Evolutionary conservation across 1,140 invertebrate genomes (phyloP).

Genomic region (Drosophila lacertosa): DNA sequence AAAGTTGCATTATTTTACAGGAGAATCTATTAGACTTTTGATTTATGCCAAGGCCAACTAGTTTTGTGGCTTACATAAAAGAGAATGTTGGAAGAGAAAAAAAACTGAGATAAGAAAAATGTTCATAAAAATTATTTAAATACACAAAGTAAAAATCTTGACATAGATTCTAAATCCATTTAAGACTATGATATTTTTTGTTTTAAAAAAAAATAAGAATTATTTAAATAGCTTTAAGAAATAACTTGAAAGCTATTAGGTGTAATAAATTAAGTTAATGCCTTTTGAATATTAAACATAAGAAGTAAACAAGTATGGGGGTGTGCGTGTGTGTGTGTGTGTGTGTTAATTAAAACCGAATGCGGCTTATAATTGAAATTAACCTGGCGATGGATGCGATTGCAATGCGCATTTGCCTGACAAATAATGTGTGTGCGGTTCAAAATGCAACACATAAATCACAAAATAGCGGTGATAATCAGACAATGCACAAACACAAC

Average conservation of each 20-base stretch:
- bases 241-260: too few relatives aligned
- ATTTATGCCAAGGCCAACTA: not conserved
- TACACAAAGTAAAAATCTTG: not conserved
- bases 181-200: too few relatives aligned
- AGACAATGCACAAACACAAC: conserved; percentile 48
- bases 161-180: too few relatives aligned
- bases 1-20: conserved; percentile 11
- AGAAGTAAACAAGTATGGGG: conserved; percentile 1
- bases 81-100: not conserved
- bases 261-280: not conserved
- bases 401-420: conserved; percentile 51
- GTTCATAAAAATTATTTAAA: not conserved
- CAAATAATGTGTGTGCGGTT: conserved; percentile 63
- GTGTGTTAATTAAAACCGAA: conserved; percentile 65
- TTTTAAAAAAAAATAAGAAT: too few relatives aligned
- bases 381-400: conserved; percentile 61
- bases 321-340: not conserved
- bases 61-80: not conserved
- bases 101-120: not conserved
- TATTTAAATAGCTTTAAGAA: too few relatives aligned
- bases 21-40: not conserved
- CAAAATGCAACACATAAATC: conserved; percentile 75
- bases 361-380: conserved; percentile 73
- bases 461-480: conserved; percentile 68
- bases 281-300: conserved; percentile 12